Evolutionary conservation across 2,113 vertebrate genomes (phyloP), one percentile per base, ranked within the genome.

Genomic region (Castor canadensis): DNA sequence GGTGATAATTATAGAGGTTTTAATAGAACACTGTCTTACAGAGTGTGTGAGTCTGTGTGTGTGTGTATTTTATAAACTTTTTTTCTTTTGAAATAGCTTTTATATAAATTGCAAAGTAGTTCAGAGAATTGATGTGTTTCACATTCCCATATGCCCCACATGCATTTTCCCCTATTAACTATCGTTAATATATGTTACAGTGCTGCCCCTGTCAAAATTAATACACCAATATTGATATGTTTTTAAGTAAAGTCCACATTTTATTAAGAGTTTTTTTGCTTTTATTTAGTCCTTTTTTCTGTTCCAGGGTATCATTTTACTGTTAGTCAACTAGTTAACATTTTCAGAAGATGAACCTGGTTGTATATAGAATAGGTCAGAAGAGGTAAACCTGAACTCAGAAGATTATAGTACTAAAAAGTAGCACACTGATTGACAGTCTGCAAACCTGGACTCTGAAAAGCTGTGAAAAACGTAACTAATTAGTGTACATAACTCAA

Each of bases 221-320:
- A 79, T 26, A 22, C 91, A 22, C 49, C 56, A 73, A 0, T 43
- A 24, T n/a, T 71, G 40, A n/a, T 69, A 82, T 30, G 43, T 49
- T 77, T 90, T 67, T 91, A 87, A 80, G 1, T 12, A 35, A 93
- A 83, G 19, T 75, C 52, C 52, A 32, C 82, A 87, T 60, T 83
- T 87, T n/a, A 72, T 93, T 80, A 94, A 45, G 80, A 75, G 77
- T 87, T 80, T 9, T 30, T 83, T 93, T 89, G 32, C 64, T 76
- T 91, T 91, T 77, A 47, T 73, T 93, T 89, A 69, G 13, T 86
- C 2, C 38, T 64, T 72, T n/a, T 80, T 95, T 90, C 38, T 71
- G 0, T 83, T 87, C 28, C 7, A 80, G 22, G 43, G 19, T 82
- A 60, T 89, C 26, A 35, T 43, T 35, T 56, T 71, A 40, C 60